phyloP scores from a whole-genome alignment of 1,140 invertebrate species.

The Scaptomyza hsui region DNA sequence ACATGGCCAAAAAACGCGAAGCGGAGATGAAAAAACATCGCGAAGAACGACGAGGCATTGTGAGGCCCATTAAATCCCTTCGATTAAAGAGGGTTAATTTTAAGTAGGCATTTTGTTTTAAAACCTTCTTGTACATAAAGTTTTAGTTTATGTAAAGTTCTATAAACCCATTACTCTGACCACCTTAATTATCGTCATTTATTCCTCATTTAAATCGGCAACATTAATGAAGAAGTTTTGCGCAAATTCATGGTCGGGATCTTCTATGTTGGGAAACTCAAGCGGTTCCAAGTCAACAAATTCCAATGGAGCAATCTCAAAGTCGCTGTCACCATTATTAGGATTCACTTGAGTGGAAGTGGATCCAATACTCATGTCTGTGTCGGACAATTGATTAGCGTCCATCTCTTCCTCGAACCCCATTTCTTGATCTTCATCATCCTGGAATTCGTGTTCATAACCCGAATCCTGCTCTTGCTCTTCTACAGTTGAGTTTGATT shows the following conservation, averaged over 20 bases:
- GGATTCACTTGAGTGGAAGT: not conserved
- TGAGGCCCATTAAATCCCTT: slow-evolving; percentile 87
- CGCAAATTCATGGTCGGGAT: slow-evolving; percentile 8
- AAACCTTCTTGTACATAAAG: slow-evolving; percentile 39
- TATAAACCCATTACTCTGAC: not conserved
- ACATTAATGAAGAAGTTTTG: slow-evolving; percentile 16
- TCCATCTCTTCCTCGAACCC: not conserved
- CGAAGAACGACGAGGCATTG: slow-evolving; percentile 89
- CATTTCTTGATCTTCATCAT: not conserved
- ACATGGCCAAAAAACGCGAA: slow-evolving; percentile 84
- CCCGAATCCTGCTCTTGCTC: slow-evolving; percentile 19
- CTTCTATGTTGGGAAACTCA: not conserved
- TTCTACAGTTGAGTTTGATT: not conserved
- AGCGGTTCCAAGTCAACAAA: slow-evolving; percentile 20
- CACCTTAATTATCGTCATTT: not conserved
- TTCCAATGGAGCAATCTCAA: slow-evolving; percentile 15
- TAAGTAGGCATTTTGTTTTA: slow-evolving; percentile 58
- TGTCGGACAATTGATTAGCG: slow-evolving; percentile 7
- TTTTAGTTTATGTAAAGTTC: slow-evolving; percentile 37
- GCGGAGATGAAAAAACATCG: slow-evolving; percentile 87
- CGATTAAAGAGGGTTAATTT: slow-evolving; percentile 81
- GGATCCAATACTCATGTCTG: slow-evolving; percentile 5
- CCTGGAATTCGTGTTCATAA: slow-evolving; percentile 13
- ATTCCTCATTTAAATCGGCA: slow-evolving; percentile 4
- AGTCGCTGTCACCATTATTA: slow-evolving; percentile 5